These are phyloP conservation scores for Phalloptychus januarius DNA, from an alignment of 2,797 vertebrate species.

Conservation along the genomic window DNA sequence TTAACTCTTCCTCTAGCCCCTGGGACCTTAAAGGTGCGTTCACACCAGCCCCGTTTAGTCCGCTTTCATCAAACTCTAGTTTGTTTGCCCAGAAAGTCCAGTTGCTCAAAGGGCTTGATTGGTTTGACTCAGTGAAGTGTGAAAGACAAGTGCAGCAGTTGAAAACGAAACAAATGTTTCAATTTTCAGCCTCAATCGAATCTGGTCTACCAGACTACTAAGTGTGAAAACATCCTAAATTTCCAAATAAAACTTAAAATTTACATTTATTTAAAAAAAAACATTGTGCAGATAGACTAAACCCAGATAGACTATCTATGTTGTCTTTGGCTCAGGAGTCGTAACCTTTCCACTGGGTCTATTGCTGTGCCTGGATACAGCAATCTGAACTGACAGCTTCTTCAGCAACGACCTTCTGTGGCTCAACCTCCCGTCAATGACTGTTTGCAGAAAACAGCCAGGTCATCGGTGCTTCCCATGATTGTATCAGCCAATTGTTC, in stretches of 20 bases:
- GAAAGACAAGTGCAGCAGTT: not conserved
- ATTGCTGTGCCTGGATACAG: not conserved
- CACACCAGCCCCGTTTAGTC: not conserved
- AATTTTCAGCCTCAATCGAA: not conserved
- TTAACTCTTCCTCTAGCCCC: not conserved
- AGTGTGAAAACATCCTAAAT: not conserved
- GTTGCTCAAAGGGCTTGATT: not conserved
- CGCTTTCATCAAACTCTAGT: not conserved
- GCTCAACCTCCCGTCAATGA: not conserved
- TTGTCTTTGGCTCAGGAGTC: not conserved
- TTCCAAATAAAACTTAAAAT: not conserved
- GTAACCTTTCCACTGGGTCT: not conserved
- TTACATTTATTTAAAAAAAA: not conserved
- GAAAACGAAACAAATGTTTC: not conserved
- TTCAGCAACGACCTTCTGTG: not conserved
- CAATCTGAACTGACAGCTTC: slow-evolving; percentile 2
- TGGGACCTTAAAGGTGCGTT: not conserved
- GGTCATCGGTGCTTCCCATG: not conserved
- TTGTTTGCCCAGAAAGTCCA: not conserved
- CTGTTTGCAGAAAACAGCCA: not conserved
- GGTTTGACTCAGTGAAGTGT: not conserved
- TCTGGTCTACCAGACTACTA: not conserved
- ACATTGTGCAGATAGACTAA: too few species aligned
- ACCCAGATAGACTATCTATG: too few species aligned
- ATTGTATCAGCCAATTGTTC: not conserved